Percentiles rank a stretch among this genome's conserved stretches.
Conservation (phyloP, 2,797 vertebrate species). For the Aldrovandia affinis region DNA sequence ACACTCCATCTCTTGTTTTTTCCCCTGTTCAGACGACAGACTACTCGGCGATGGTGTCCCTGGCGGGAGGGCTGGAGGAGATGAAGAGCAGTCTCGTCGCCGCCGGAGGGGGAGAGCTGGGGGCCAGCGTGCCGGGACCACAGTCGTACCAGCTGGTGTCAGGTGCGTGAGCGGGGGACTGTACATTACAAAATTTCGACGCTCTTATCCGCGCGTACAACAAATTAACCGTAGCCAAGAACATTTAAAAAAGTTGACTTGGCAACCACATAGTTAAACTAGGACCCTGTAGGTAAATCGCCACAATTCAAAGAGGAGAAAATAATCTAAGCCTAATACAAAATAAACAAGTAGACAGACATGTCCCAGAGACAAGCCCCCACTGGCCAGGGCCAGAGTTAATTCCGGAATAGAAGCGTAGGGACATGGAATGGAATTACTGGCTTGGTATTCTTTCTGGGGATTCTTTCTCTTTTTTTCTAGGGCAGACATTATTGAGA, state of each 20-base stretch:
- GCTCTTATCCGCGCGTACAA: no score
- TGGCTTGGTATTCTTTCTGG: no score
- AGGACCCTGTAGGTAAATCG: no score
- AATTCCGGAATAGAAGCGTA: not conserved
- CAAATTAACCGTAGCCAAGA: no score
- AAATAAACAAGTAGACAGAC: no score
- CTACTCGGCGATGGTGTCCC: constrained; percentile 93
- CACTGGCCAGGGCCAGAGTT: no score
- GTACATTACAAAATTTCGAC: no score
- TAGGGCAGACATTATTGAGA: not conserved
- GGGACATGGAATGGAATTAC: not conserved
- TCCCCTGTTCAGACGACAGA: constrained; percentile 84
- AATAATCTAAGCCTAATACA: no score
- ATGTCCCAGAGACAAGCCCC: no score
- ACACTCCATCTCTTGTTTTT: constrained; percentile 39
- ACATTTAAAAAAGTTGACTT: no score
- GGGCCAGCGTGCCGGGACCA: constrained; percentile 85
- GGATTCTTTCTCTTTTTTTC: not conserved
- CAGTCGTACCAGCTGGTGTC: constrained; percentile 94
- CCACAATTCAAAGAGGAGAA: no score
- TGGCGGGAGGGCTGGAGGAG: constrained; percentile 92
- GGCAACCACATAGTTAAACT: no score
- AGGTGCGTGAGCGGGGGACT: constrained; percentile 75
- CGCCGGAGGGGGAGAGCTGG: constrained; percentile 86
- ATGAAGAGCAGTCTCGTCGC: constrained; percentile 95